Evolutionary conservation across 2,113 vertebrate genomes (phyloP).

Genomic region (Tachycineta bicolor): DNA sequence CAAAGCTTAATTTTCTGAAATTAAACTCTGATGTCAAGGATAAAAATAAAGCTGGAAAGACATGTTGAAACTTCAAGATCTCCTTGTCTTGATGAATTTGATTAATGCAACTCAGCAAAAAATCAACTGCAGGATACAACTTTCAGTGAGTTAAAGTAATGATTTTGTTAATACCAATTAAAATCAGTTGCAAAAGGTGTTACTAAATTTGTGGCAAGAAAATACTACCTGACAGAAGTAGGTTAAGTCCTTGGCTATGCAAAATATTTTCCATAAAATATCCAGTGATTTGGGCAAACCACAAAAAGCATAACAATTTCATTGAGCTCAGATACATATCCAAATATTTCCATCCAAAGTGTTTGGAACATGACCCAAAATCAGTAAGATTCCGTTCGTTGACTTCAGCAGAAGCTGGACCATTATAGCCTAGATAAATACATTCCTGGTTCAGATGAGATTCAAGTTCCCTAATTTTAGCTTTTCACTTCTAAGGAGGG

Average conservation of each 20-base stretch:
- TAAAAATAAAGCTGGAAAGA: constrained; percentile 57
- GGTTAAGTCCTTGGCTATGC: not conserved
- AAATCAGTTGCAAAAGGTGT: constrained; percentile 42
- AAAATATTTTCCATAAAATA: constrained; percentile 21
- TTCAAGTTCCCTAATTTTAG: not conserved
- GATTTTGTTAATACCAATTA: constrained; percentile 25
- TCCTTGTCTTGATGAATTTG: constrained; percentile 6
- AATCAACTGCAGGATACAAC: not conserved
- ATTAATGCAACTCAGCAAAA: constrained; percentile 26
- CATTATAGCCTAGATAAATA: not conserved
- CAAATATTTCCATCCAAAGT: not conserved
- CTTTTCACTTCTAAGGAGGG: not conserved
- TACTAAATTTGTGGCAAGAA: constrained; percentile 27
- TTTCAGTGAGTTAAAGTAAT: not conserved
- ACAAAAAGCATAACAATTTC: not conserved
- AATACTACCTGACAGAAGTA: constrained; percentile 1
- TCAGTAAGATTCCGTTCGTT: not conserved
- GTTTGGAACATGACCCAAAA: not conserved
- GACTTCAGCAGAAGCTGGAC: not conserved
- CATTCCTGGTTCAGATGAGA: not conserved
- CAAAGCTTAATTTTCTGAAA: constrained; percentile 36
- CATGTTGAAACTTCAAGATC: constrained; percentile 8
- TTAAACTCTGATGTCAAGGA: constrained; percentile 30
- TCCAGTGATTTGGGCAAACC: not conserved
- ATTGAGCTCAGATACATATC: not conserved